Percentiles rank a stretch among this genome's conserved stretches.
phyloP scores from a whole-genome alignment of 1,140 invertebrate genomes.

The Macrotrachela quadricornifera region DNA sequence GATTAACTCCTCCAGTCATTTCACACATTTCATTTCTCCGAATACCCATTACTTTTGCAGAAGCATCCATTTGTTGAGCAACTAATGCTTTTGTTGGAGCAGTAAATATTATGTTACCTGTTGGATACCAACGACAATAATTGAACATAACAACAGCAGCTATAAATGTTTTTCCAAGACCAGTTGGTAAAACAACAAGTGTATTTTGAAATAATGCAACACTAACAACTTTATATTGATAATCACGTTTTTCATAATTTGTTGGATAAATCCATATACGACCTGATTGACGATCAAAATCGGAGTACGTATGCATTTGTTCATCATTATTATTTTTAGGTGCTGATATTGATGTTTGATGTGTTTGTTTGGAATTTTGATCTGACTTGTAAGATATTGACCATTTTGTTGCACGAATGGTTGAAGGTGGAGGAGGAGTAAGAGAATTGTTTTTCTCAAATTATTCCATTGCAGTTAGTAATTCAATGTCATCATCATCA shows the following conservation, averaged over 20 bases:
- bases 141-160: slow-evolving; percentile 91
- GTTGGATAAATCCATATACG: slow-evolving; percentile 66
- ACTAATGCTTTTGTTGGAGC: slow-evolving; percentile 78
- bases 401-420: too few species aligned
- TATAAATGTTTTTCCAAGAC: slow-evolving; percentile 85
- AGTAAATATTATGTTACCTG: slow-evolving; percentile 61
- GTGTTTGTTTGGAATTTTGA: too few species aligned
- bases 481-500: too few species aligned
- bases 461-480: too few species aligned
- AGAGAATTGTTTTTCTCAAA: too few species aligned
- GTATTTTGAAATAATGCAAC: slow-evolving; percentile 63
- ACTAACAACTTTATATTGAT: slow-evolving; percentile 65
- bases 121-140: slow-evolving; percentile 46
- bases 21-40: slow-evolving; percentile 55
- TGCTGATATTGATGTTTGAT: too few species aligned
- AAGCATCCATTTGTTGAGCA: slow-evolving; percentile 74
- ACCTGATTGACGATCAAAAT: slow-evolving; percentile 53
- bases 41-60: slow-evolving; percentile 71
- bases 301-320: too few species aligned
- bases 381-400: too few species aligned
- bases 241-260: slow-evolving; percentile 60
- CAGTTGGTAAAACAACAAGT: slow-evolving; percentile 54
- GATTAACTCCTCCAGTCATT: slow-evolving; percentile 47
- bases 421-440: too few species aligned
- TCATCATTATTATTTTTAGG: too few species aligned